Percentiles rank a stretch among this genome's conserved stretches.
These are phyloP conservation scores for Hesperia comma DNA, from an alignment of 2,888 invertebrate genomes.

Conservation along the genomic window DNA sequence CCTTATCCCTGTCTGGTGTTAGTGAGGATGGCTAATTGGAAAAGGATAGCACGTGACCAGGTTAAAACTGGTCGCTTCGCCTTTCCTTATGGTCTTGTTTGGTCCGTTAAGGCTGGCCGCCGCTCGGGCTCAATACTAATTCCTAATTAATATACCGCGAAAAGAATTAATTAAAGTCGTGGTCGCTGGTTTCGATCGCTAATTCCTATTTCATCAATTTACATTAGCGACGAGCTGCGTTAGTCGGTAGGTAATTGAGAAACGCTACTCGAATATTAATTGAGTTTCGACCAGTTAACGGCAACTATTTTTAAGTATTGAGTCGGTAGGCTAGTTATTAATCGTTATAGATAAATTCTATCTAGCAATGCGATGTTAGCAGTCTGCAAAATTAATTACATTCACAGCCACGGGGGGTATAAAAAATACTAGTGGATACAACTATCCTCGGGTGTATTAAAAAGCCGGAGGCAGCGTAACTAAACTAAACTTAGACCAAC, in stretches of 20 bases:
- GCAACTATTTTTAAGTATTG: constrained; percentile 9
- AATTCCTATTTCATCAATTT: constrained; percentile 18
- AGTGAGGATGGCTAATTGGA: constrained; percentile 12
- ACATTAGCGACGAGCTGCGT: constrained; percentile 25
- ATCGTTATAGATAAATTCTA: neutral
- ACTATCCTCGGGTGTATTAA: too few relatives aligned
- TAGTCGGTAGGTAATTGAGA: constrained; percentile 19
- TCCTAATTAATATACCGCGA: constrained; percentile 24
- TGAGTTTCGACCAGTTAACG: constrained; percentile 6
- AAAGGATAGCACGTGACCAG: constrained; percentile 12
- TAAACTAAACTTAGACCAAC: neutral
- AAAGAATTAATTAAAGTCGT: constrained; percentile 26
- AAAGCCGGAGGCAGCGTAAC: neutral
- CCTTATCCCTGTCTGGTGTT: constrained; percentile 10
- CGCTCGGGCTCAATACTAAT: constrained; percentile 11
- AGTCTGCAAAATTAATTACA: neutral
- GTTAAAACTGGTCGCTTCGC: constrained; percentile 8
- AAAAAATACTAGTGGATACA: too few relatives aligned
- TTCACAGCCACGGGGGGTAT: too few relatives aligned
- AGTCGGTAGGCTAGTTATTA: neutral
- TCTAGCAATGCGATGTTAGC: neutral
- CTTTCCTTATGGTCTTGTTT: constrained; percentile 20
- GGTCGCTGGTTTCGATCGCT: constrained; percentile 9
- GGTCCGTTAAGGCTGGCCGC: neutral
- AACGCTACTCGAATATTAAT: constrained; percentile 29